Percentiles rank a stretch among this genome's conserved stretches.
These are phyloP conservation scores for Drosophila neonasuta DNA, from an alignment of 2,888 invertebrate genomes.

Conservation along the genomic window DNA sequence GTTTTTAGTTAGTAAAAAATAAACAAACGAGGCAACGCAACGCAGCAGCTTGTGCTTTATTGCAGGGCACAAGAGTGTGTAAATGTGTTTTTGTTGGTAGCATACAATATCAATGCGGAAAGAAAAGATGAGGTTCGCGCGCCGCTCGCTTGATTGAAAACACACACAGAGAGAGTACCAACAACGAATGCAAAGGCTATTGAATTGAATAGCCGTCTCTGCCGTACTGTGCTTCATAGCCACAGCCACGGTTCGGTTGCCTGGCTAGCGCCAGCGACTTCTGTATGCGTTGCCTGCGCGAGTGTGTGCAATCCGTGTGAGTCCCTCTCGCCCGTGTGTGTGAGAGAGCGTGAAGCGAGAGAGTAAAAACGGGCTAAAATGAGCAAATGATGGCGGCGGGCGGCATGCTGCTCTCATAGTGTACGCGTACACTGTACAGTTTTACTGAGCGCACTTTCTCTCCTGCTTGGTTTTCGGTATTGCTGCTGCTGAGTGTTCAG, in stretches of 20 bases:
- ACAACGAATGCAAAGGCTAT: conserved; percentile 81
- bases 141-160: conserved; percentile 79
- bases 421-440: conserved; percentile 46
- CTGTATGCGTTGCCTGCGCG: conserved; percentile 70
- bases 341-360: conserved; percentile 30
- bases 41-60: conserved; percentile 48
- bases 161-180: conserved; percentile 81
- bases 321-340: conserved; percentile 30
- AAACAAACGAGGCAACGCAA: conserved; percentile 67
- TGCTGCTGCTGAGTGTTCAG: conserved; percentile 7
- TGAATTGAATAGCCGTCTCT: conserved; percentile 80
- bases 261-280: conserved; percentile 63
- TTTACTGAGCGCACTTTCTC: conserved; percentile 60
- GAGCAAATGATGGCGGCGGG: conserved; percentile 13
- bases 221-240: conserved; percentile 67
- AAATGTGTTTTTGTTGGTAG: conserved; percentile 68
- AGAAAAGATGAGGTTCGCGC: conserved; percentile 74
- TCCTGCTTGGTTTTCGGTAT: conserved; percentile 15
- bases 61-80: conserved; percentile 36
- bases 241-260: conserved; percentile 35
- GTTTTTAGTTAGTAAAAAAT: conserved; percentile 70
- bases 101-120: conserved; percentile 67
- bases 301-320: conserved; percentile 54
- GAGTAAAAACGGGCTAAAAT: conserved; percentile 18
- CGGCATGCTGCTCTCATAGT: conserved; percentile 48